Conservation (phyloP, 1,140 invertebrate species). For the Oscheius sp. region DNA sequence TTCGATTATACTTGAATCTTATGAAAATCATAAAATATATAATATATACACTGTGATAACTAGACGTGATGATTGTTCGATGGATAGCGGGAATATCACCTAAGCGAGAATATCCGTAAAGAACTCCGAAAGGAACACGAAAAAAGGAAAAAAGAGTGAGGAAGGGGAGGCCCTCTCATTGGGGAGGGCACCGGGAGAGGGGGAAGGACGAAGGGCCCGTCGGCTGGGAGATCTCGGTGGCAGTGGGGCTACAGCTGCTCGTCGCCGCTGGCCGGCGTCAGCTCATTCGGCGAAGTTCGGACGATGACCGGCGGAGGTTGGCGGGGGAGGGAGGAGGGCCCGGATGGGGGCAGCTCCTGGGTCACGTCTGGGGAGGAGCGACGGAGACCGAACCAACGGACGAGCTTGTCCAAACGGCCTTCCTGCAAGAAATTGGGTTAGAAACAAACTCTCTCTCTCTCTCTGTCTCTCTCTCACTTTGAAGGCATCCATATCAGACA, state of each 20-base stretch:
- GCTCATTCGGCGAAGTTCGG: conserved; percentile 31
- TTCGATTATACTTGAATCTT: no score
- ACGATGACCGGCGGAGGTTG: conserved; percentile 22
- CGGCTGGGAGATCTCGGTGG: no score
- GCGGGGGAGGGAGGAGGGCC: no score
- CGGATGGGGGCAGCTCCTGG: not conserved
- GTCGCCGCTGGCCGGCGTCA: conserved; percentile 32
- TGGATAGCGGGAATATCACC: conserved; percentile 3
- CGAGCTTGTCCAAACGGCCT: conserved; percentile 34
- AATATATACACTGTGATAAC: no score
- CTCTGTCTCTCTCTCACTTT: conserved; percentile 7
- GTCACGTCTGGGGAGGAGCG: conserved; percentile 25
- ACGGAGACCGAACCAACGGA: conserved; percentile 33
- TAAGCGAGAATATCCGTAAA: conserved; percentile 6
- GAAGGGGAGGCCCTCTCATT: not conserved
- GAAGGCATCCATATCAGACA: conserved; percentile 39
- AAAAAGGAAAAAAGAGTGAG: no score
- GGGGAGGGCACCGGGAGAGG: not conserved
- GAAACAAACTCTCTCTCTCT: not conserved
- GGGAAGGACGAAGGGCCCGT: not conserved
- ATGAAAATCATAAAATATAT: no score
- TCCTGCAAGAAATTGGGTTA: conserved; percentile 20
- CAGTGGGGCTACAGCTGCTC: conserved; percentile 14
- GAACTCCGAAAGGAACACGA: not conserved
- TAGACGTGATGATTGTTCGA: not conserved